Percentiles rank a stretch among this genome's conserved stretches.
Conservation (phyloP, 1,140 invertebrate genomes). For the Neotoxoptera formosana region DNA sequence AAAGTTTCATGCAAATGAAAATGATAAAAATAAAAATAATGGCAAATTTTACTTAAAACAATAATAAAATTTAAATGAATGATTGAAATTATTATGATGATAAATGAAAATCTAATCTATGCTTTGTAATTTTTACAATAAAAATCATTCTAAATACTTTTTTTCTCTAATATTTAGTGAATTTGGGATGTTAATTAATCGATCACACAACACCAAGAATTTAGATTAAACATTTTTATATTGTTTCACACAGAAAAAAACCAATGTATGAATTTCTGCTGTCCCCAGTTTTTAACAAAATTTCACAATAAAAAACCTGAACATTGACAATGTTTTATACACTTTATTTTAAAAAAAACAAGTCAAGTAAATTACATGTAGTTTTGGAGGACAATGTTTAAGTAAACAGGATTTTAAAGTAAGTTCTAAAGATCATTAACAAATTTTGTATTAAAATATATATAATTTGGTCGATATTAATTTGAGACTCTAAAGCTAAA, state of each 20-base stretch:
- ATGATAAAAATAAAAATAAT: neutral
- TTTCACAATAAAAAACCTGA: neutral
- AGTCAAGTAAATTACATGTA: neutral
- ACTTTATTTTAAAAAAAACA: constrained; percentile 6
- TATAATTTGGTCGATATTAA: constrained; percentile 17
- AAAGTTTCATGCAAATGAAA: neutral
- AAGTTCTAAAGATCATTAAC: neutral
- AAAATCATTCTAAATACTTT: neutral
- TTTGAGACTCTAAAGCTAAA: neutral
- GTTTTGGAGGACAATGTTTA: neutral
- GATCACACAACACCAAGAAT: neutral
- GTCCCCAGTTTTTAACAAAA: neutral
- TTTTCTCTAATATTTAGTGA: neutral
- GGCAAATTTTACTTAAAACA: neutral
- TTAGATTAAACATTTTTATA: neutral
- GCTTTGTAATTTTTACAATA: neutral
- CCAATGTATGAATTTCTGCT: too few species aligned
- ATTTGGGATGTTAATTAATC: neutral
- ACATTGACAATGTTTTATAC: neutral
- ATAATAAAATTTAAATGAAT: neutral
- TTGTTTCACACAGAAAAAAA: neutral
- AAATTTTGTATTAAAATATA: constrained; percentile 1
- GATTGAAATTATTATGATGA: neutral
- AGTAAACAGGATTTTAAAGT: neutral
- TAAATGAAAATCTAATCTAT: neutral